Evolutionary conservation across 2,888 invertebrate species (phyloP), one percentile per base, ranked within the genome.

Genomic region (Phorcus lineatus): DNA sequence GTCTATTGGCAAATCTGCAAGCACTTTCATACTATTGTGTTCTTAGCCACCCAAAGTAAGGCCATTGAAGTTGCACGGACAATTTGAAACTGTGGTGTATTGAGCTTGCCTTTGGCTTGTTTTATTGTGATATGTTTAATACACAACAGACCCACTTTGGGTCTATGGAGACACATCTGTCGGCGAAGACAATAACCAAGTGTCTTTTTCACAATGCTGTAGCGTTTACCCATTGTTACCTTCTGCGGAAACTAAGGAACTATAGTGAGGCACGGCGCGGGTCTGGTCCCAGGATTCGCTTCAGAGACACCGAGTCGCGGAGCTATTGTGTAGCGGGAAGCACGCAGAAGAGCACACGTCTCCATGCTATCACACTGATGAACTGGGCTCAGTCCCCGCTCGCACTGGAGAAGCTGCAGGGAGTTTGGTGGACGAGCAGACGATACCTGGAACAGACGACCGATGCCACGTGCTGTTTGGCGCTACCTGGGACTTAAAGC

Each of bases 31-130:
- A 31, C 31, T 36, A 70, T 70, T 70, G 70, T 70, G 70, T 70
- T 70, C 36, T 19, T 36, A 36, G 70, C 70, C 36, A 70, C 36
- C 70, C 62, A 70, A 70, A 70, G 40, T 40, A 70, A 17, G 31
- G 40, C 70, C 70, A 70, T 70, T 31, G 70, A 70, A 70, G 40
- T 36, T 70, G 70, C 70, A 70, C 70, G 70, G 70, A 70, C 70
- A 70, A 70, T 70, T 70, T 70, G 70, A 70, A 70, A 70, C 70
- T 70, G 40, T 70, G 40, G 28, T 28, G 62, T 31, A 70, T 70
- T 70, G 70, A 70, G 70, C 40, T 70, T 70, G 70, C 70, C 70
- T 36, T 70, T 40, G 70, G 70, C 31, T 36, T 70, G 70, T 70
- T 70, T 70, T 70, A 70, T 70, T 70, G 70, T 70, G 70, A 70